These are phyloP conservation scores for Coranthus polyacanthus DNA, from an alignment of 2,797 vertebrate species.

Conservation along the genomic window DNA sequence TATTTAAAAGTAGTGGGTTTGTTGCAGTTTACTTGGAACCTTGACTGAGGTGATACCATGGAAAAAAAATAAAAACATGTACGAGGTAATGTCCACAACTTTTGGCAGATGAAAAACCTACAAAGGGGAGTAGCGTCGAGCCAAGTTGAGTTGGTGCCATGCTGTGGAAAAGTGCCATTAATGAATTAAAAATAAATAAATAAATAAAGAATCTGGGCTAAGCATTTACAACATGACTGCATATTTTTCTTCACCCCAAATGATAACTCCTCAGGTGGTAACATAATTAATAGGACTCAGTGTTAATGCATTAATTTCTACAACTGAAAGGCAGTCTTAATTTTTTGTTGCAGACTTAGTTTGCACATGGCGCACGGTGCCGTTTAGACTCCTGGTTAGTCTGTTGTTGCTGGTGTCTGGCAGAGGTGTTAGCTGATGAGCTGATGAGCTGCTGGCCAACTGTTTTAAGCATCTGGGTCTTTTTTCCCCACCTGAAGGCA, in stretches of 20 bases:
- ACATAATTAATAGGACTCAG: constrained; percentile 5
- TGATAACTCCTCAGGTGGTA: neutral
- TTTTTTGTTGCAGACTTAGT: constrained; percentile 4
- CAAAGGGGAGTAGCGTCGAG: too few species aligned
- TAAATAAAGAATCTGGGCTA: too few species aligned
- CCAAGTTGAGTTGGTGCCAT: too few species aligned
- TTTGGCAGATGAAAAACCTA: too few species aligned
- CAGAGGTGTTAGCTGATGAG: constrained; percentile 63
- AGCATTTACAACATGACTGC: too few species aligned
- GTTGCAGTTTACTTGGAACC: too few species aligned
- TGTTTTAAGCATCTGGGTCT: constrained; percentile 65
- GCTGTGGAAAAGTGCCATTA: too few species aligned
- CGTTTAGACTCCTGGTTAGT: constrained; percentile 10
- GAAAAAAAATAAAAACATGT: too few species aligned
- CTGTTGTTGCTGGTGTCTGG: constrained; percentile 69
- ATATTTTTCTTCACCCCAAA: neutral
- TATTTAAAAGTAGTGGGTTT: too few species aligned
- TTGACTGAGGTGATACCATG: too few species aligned
- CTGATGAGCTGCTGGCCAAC: constrained; percentile 49
- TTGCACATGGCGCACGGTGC: constrained; percentile 7
- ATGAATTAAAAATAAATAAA: too few species aligned
- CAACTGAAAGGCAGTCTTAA: neutral
- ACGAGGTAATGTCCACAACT: too few species aligned
- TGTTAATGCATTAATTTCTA: neutral
- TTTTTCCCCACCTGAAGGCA: constrained; percentile 52